Percentiles rank a stretch among this genome's conserved stretches.
Evolutionary conservation across 2,113 vertebrate genomes (phyloP).

Genomic region (Morone chrysops): DNA sequence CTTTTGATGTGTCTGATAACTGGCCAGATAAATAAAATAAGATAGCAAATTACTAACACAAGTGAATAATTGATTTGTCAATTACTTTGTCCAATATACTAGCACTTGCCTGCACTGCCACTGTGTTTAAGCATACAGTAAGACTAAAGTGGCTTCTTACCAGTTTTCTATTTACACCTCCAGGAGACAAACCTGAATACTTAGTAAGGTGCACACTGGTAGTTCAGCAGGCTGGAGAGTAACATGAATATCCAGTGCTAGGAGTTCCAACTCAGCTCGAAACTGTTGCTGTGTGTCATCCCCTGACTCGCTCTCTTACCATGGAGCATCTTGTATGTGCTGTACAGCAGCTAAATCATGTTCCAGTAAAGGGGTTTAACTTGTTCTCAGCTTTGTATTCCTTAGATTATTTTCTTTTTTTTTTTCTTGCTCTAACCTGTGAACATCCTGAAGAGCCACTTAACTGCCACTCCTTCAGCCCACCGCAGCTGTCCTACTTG

Average conservation of each 20-base stretch:
- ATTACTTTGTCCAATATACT: neutral
- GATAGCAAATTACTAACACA: neutral
- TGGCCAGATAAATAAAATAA: neutral
- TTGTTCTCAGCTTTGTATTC: conserved; percentile 13
- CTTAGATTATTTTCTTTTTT: neutral
- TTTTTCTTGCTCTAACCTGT: conserved; percentile 19
- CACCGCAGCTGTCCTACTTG: conserved; percentile 7
- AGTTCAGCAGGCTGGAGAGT: conserved; percentile 13
- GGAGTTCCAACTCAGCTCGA: neutral
- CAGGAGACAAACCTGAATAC: conserved; percentile 19
- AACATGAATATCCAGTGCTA: neutral
- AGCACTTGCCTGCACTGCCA: neutral
- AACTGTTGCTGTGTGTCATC: conserved; percentile 12
- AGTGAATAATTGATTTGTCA: conserved; percentile 13
- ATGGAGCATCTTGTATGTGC: neutral
- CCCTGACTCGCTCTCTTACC: conserved; percentile 11
- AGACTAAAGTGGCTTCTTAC: neutral
- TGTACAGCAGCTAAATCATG: conserved; percentile 6
- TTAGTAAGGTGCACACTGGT: neutral
- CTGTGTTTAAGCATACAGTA: conserved; percentile 4
- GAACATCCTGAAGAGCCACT: conserved; percentile 21
- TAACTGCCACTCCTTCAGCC: conserved; percentile 1
- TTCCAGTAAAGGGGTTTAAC: conserved; percentile 10
- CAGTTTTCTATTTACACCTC: conserved; percentile 40
- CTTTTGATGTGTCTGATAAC: neutral